Base-by-base conservation (phyloP, 64 coral and sea anemone species). In the Cladopsammia gracilis region DNA sequence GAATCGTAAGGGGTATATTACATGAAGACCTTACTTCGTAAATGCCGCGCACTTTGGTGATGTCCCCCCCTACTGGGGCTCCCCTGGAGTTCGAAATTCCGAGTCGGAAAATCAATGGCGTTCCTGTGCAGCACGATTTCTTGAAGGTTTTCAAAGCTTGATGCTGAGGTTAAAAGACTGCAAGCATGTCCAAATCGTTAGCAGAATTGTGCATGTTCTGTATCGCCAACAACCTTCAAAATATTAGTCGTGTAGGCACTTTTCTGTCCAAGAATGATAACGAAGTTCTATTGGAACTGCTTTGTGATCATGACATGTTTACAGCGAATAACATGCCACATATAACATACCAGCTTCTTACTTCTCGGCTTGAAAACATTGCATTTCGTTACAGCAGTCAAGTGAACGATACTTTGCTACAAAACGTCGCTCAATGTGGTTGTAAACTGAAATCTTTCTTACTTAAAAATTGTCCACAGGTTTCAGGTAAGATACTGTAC, bases 251-350 rank as follows among this genome's bases (percentile, higher is more conserved):
- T 26, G 92, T 83, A 20, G 95, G 92, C n/a, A 87, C 67, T 4
- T 86, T 81, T 14, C 67, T 97, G 15, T 87, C 87, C 3, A 76
- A 92, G 23, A 75, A 76, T 58, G 92, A 97, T 45, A 94, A 97
- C 45, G 95, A 97, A 80, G 25, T 94, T 53, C 58, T 97, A 2
- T 34, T 97, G 20, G 87, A 94, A 87, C 73, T 92, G 80, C 83
- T 97, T 3, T 97, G 95, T 58, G 92, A 97, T 70, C 95, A 97
- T 85, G 95, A 97, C 64, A 89, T 93, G 46, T 87, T 97, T 23
- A 87, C 92, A 16, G 87, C 34, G 9, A 58, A 64, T 3, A 70
- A 82, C 10, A 14, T 97, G 66, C 91, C 95, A 6, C 42, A 66
- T 1, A 87, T 97, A 53, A 90, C 81, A 4, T 77, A 82, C 53